phyloP scores from a whole-genome alignment of 1,140 invertebrate genomes.

The Drosophila virilis region DNA sequence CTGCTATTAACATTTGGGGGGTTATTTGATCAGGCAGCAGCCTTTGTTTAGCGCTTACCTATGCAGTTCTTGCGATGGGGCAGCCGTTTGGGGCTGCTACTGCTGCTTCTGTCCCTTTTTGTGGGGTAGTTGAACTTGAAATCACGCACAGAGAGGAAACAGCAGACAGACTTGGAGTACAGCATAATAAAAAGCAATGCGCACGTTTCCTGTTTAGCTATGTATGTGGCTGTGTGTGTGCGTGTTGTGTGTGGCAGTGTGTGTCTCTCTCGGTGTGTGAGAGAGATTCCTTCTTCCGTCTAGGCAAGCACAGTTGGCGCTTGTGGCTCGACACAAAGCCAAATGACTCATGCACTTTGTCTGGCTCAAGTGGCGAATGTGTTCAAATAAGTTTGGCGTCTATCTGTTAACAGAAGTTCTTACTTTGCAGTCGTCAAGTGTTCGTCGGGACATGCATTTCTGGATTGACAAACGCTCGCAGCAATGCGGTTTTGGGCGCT shows the following conservation, averaged over 20 bases:
- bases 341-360: conserved; percentile 74
- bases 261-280: not conserved
- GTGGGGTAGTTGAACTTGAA: conserved; percentile 62
- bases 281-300: conserved; percentile 48
- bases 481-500: conserved; percentile 87
- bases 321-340: conserved; percentile 61
- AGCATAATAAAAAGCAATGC: conserved; percentile 64
- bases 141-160: conserved; percentile 67
- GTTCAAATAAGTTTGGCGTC: conserved; percentile 62
- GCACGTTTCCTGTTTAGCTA: conserved; percentile 72
- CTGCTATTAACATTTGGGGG: conserved; percentile 37
- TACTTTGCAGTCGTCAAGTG: conserved; percentile 28
- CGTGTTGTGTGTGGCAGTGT: not conserved
- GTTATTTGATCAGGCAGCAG: conserved; percentile 68
- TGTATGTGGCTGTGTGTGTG: not conserved
- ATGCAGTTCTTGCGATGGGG: conserved; percentile 24
- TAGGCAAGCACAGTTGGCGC: conserved; percentile 37
- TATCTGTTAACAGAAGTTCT: conserved; percentile 25
- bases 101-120: conserved; percentile 13
- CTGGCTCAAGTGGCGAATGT: conserved; percentile 42
- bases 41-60: conserved; percentile 67
- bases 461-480: conserved; percentile 90
- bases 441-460: conserved; percentile 86
- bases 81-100: conserved; percentile 15
- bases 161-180: conserved; percentile 61